Conservation (phyloP, 2,888 invertebrate genomes). For the Rhopalosiphum nymphaeae region DNA sequence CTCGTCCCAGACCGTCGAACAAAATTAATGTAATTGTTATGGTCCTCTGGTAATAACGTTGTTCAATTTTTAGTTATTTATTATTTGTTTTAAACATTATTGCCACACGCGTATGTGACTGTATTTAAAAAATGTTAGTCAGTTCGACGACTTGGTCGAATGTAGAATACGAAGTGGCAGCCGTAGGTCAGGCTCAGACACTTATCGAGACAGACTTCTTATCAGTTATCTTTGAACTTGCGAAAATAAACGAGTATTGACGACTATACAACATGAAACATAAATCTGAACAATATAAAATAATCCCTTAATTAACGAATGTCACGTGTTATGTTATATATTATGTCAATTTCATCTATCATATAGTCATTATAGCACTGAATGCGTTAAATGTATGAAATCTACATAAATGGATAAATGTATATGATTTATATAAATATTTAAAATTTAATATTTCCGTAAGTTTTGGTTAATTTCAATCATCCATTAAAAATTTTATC, state of each 20-base stretch:
- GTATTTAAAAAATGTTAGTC: background rate
- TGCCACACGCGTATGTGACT: background rate
- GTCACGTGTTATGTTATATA: background rate
- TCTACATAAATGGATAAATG: no score
- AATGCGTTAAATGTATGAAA: background rate
- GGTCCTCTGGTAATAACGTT: background rate
- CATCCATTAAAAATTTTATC: background rate
- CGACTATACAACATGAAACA: background rate
- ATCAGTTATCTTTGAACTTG: slow-evolving; percentile 67
- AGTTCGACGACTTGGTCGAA: background rate
- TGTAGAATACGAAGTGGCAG: slow-evolving; percentile 1
- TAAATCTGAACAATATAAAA: background rate
- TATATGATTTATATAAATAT: background rate
- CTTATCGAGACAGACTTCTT: slow-evolving; percentile 23
- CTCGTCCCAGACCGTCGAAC: background rate
- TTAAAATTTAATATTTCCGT: background rate
- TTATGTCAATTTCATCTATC: background rate
- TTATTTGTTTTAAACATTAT: background rate
- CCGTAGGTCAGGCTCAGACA: slow-evolving; percentile 15
- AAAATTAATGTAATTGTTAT: background rate
- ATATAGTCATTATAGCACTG: background rate
- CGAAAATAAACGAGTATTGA: background rate
- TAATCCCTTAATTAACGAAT: background rate
- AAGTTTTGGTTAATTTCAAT: background rate
- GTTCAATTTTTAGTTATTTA: background rate